Conservation (phyloP, 2,888 invertebrate genomes). For the Junonia oenone region DNA sequence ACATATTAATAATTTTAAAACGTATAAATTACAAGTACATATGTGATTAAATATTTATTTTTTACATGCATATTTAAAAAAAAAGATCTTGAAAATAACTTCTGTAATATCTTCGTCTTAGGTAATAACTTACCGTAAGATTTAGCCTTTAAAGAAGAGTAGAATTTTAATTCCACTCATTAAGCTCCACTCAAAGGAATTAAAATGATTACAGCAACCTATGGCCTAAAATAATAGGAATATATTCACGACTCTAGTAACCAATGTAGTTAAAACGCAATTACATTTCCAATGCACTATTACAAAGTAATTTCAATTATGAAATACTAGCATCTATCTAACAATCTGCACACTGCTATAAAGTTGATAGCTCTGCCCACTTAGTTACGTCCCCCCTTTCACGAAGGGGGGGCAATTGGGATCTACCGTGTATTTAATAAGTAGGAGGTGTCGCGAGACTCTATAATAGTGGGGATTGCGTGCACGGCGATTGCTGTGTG, state of each 20-base stretch:
- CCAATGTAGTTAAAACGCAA: conserved; percentile 12
- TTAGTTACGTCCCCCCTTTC: conserved; percentile 37
- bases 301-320: conserved; percentile 35
- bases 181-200: neutral
- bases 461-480: conserved; percentile 52
- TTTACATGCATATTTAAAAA: too few species aligned
- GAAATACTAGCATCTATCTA: conserved; percentile 31
- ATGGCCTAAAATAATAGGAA: neutral
- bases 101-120: too few species aligned
- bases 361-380: conserved; percentile 29
- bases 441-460: conserved; percentile 66
- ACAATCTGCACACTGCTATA: conserved; percentile 25
- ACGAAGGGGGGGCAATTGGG: conserved; percentile 40
- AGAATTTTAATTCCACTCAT: too few species aligned
- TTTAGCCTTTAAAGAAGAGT: too few species aligned
- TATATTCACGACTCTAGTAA: conserved; percentile 8
- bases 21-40: too few species aligned
- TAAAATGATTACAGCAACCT: neutral
- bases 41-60: too few species aligned
- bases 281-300: conserved; percentile 27
- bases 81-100: too few species aligned
- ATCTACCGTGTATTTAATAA: conserved; percentile 56
- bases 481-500: conserved; percentile 42
- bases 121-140: too few species aligned
- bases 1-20: too few species aligned